Evolutionary conservation across 2,888 invertebrate species (phyloP), one percentile per base, ranked within the genome.

Genomic region (Venusia cambrica): DNA sequence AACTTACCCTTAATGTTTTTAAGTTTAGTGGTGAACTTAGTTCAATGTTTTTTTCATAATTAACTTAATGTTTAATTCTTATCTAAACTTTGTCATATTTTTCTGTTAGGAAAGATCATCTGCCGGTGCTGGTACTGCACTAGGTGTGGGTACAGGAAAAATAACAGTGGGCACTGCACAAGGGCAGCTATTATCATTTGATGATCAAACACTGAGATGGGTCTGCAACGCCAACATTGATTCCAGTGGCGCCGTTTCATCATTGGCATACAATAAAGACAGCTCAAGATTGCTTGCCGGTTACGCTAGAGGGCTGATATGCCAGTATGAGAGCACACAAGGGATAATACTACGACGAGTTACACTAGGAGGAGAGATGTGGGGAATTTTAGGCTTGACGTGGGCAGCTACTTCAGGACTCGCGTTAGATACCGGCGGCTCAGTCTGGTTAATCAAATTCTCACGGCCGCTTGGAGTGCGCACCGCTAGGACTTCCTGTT

Each of bases 131-230:
- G 95, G 97, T 4, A 97, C 97, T 38, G 93, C 96, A 3, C 89
- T 95, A 62, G 93, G 95, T 51, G 94, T 77, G 13, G 77, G 78
- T 4, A 90, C 88, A 47, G 92, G 93, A 32, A 91, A 93, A 74
- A 90, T 97, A 44, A 95, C 95, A n/a, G 91, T 98, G 13, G 98
- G 98, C 16, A 98, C 97, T 13, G 96, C 97, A 11, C 97, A 97
- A 76, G 98, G 98, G 0, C 92, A 96, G 51, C 90, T 97, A 31
- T 85, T 98, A 12, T 92, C 96, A 32, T 87, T 87, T 49, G 70
- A 68, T 55, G 92, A 94, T 19, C 97, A 98, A 78, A 94, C 94
- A 4, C 78, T 98, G 47, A 92, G 95, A 64, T 98, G 97, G 96
- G 97, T 96, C 47, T 93, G 92, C 59, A 85, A 90, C 51, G 83